phyloP scores from a whole-genome alignment of 1,140 invertebrate genomes.

The Delia radicum region DNA sequence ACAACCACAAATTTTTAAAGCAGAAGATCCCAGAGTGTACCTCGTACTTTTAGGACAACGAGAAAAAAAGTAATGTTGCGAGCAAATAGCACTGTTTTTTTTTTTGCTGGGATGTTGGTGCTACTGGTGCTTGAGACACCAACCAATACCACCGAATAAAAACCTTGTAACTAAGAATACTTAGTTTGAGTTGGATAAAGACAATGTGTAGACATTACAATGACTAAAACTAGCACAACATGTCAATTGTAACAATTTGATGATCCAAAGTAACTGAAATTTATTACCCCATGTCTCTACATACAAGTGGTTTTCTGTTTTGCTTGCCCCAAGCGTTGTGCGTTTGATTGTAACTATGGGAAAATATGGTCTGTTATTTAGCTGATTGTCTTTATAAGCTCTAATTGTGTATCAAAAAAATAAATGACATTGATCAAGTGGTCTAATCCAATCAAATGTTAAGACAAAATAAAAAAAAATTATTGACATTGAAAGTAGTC shows the following conservation, averaged over 20 bases:
- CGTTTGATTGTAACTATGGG: neutral
- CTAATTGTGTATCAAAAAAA: neutral
- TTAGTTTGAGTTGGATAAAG: no score
- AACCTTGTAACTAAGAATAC: no score
- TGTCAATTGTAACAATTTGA: neutral
- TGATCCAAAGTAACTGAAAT: neutral
- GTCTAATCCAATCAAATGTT: neutral
- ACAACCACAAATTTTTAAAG: no score
- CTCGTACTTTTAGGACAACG: no score
- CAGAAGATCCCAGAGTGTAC: no score
- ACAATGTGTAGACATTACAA: neutral
- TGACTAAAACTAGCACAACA: conserved; percentile 4
- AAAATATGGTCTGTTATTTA: neutral
- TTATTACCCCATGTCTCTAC: neutral
- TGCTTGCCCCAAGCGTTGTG: no score
- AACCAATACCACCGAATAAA: no score
- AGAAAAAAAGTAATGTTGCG: no score
- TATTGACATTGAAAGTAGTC: neutral
- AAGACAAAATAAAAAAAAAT: neutral
- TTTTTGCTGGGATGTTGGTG: no score
- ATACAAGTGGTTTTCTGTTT: neutral
- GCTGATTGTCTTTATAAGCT: neutral
- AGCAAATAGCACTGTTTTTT: no score
- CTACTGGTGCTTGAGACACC: neutral
- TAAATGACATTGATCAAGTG: neutral